A percentile compares a stretch with the other conserved stretches of the same genome.
Evolutionary conservation across 1,140 invertebrate genomes (phyloP).

Genomic region (Heliconius hermathena): DNA sequence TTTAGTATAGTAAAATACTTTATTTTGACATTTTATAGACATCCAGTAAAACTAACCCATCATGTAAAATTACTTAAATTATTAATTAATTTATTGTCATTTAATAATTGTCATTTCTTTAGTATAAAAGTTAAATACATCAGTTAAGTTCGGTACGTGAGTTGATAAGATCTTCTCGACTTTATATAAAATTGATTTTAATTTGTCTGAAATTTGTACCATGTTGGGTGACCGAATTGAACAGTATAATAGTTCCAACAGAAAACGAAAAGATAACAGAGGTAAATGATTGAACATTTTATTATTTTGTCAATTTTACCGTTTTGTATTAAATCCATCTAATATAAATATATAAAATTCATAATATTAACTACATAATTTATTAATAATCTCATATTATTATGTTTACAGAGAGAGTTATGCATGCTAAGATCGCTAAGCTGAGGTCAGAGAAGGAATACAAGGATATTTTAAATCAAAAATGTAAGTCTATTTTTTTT

Average conservation of each 20-base stretch:
- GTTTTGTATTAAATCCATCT: no score
- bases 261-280: constrained; percentile 3
- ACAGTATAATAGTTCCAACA: constrained; percentile 6
- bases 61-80: no score
- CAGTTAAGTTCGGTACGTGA: constrained; percentile 1
- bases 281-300: not conserved
- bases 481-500: not conserved
- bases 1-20: no score
- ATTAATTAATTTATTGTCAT: not conserved
- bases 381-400: not conserved
- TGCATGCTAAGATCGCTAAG: not conserved
- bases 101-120: not conserved
- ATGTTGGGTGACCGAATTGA: constrained; percentile 28
- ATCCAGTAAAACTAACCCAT: no score
- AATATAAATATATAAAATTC: no score
- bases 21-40: no score
- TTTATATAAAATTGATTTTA: not conserved
- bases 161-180: not conserved
- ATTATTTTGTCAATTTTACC: no score
- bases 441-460: not conserved
- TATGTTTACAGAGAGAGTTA: not conserved
- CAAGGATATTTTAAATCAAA: not conserved
- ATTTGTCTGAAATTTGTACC: constrained; percentile 26
- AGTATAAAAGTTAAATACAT: not conserved
- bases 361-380: not conserved